Conservation (phyloP, 2,888 invertebrate genomes). For the Lordiphosa fenestrarum region DNA sequence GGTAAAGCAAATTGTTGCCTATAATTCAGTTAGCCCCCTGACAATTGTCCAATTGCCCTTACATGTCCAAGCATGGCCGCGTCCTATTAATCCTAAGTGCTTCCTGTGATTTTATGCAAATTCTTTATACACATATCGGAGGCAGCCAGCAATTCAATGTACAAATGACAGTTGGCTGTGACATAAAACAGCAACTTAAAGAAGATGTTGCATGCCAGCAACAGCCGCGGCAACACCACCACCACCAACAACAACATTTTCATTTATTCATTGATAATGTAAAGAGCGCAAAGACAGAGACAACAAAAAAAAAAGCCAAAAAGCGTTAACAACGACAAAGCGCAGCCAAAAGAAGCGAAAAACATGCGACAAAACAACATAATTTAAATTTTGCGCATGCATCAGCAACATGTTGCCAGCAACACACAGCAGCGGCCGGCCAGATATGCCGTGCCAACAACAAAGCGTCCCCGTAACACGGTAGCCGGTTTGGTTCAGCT, state of each 20-base stretch:
- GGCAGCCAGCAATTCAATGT: slow-evolving; percentile 56
- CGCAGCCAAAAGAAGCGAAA: slow-evolving; percentile 52
- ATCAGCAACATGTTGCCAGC: slow-evolving; percentile 71
- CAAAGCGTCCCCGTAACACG: slow-evolving; percentile 54
- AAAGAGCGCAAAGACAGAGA: slow-evolving; percentile 19
- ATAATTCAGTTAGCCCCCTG: slow-evolving; percentile 6
- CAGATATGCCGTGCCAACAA: slow-evolving; percentile 32
- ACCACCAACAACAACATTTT: slow-evolving; percentile 67
- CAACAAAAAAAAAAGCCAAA: slow-evolving; percentile 5
- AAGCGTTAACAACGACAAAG: slow-evolving; percentile 39
- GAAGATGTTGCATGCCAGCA: slow-evolving; percentile 71
- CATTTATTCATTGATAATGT: slow-evolving; percentile 77
- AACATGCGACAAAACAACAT: slow-evolving; percentile 78
- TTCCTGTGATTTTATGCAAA: slow-evolving; percentile 75
- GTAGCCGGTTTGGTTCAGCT: slow-evolving; percentile 48
- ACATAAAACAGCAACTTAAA: slow-evolving; percentile 76
- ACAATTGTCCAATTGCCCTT: slow-evolving; percentile 2
- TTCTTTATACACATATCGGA: slow-evolving; percentile 58
- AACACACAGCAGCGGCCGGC: slow-evolving; percentile 49
- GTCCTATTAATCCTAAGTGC: slow-evolving; percentile 73
- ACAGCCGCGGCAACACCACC: slow-evolving; percentile 34
- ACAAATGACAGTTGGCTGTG: slow-evolving; percentile 78
- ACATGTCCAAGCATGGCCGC: slow-evolving; percentile 18
- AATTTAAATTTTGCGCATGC: slow-evolving; percentile 76
- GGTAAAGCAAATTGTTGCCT: slow-evolving; percentile 42